phyloP scores from a whole-genome alignment of 2,888 invertebrate genomes.

The Flabesymbios commensalis region DNA sequence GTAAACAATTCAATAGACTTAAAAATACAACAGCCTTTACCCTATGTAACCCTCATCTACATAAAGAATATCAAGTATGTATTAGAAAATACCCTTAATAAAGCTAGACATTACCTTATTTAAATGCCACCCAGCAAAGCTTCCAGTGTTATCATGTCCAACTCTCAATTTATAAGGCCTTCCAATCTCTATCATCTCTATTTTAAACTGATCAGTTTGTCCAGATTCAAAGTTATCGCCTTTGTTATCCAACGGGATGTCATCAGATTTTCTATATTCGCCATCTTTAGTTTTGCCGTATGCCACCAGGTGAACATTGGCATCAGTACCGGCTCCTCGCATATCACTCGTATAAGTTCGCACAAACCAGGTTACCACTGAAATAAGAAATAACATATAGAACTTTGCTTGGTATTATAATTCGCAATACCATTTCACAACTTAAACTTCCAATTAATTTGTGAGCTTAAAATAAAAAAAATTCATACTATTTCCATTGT shows the following conservation, averaged over 20 bases:
- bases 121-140: constrained; percentile 60
- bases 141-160: constrained; percentile 57
- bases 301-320: constrained; percentile 55
- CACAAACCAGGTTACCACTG: constrained; percentile 57
- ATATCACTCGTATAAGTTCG: constrained; percentile 56
- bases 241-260: constrained; percentile 53
- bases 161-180: constrained; percentile 59
- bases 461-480: too few species aligned
- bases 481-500: too few species aligned
- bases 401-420: background rate
- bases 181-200: constrained; percentile 54
- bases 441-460: too few species aligned
- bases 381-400: constrained; percentile 14
- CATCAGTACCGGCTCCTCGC: constrained; percentile 58
- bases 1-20: too few species aligned
- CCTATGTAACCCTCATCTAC: too few species aligned
- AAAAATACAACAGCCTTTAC: too few species aligned
- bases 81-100: too few species aligned
- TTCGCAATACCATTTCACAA: background rate
- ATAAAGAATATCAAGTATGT: too few species aligned
- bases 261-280: constrained; percentile 58
- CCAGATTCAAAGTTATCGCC: constrained; percentile 59
- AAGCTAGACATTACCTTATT: constrained; percentile 57
- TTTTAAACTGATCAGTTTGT: constrained; percentile 55
- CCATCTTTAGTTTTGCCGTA: constrained; percentile 49